Percentiles rank a stretch among this genome's conserved stretches.
phyloP scores from a whole-genome alignment of 2,888 invertebrate species.

The Diarsia brunnea region DNA sequence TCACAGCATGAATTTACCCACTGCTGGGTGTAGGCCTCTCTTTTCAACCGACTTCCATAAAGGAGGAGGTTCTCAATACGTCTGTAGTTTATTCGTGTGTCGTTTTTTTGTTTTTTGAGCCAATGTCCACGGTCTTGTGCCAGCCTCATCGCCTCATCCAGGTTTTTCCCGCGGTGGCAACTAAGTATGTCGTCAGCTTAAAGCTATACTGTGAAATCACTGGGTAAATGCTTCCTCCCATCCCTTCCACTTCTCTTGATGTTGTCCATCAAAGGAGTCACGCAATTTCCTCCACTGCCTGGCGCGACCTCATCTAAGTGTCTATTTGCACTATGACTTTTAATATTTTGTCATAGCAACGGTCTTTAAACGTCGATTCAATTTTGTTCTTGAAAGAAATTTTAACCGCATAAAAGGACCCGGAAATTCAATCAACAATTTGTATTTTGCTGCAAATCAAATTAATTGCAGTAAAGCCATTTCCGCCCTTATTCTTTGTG shows the following conservation, averaged over 20 bases:
- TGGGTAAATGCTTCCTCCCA: not conserved
- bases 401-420: conserved; percentile 17
- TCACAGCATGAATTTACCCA: too few species aligned
- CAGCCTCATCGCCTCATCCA: too few species aligned
- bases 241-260: not conserved
- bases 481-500: not conserved
- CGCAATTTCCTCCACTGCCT: not conserved
- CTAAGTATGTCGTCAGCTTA: too few species aligned
- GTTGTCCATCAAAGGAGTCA: not conserved
- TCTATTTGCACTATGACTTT: not conserved
- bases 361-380: not conserved
- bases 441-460: conserved; percentile 3
- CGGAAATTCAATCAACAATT: conserved; percentile 18
- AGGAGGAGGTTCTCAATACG: too few species aligned
- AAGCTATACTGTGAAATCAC: too few species aligned
- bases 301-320: not conserved
- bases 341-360: not conserved
- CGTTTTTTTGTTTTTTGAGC: too few species aligned
- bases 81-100: too few species aligned
- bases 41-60: too few species aligned
- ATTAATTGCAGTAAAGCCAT: conserved; percentile 7
- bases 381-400: not conserved
- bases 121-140: too few species aligned
- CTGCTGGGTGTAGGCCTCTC: too few species aligned
- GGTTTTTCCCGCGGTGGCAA: too few species aligned